Percentiles rank a stretch among this genome's conserved stretches.
Evolutionary conservation across 1,140 invertebrate species (phyloP).

Genomic region (Odontomachus brunneus): DNA sequence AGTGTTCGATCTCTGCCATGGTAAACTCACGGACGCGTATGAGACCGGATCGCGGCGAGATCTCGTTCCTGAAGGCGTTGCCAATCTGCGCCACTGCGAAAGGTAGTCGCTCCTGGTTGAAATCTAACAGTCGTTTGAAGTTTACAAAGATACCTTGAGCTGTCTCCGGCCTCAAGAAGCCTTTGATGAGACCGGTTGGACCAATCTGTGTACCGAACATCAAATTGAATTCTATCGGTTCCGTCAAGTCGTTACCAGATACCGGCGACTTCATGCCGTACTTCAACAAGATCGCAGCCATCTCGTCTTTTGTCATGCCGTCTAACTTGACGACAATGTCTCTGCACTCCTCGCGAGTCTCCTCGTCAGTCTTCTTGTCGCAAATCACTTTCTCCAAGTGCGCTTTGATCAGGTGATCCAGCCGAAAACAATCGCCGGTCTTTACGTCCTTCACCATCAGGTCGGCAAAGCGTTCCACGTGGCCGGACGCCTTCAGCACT

Average conservation of each 20-base stretch:
- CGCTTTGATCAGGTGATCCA: slow-evolving; percentile 99
- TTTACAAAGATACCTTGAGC: slow-evolving; percentile 99
- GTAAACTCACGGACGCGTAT: slow-evolving; percentile 99
- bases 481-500: slow-evolving; percentile 98
- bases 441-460: slow-evolving; percentile 99
- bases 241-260: slow-evolving; percentile 96
- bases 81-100: slow-evolving; percentile 99
- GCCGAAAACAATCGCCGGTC: slow-evolving; percentile 97
- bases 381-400: slow-evolving; percentile 95
- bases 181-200: slow-evolving; percentile 96
- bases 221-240: slow-evolving; percentile 98
- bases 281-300: slow-evolving; percentile 93
- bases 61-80: slow-evolving; percentile 99
- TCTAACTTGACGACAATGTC: slow-evolving; percentile 94
- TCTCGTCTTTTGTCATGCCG: slow-evolving; percentile 95
- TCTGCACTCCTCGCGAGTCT: slow-evolving; percentile 91
- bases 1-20: slow-evolving; percentile 99
- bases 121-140: slow-evolving; percentile 98
- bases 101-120: slow-evolving; percentile 98
- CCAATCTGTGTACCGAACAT: slow-evolving; percentile 99
- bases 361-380: slow-evolving; percentile 93
- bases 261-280: slow-evolving; percentile 98
- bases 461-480: slow-evolving; percentile 99
- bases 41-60: slow-evolving; percentile 98
- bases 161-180: slow-evolving; percentile 98